Evolutionary conservation across 2,797 vertebrate genomes (phyloP).

Genomic region (Podarcis lilfordi): DNA sequence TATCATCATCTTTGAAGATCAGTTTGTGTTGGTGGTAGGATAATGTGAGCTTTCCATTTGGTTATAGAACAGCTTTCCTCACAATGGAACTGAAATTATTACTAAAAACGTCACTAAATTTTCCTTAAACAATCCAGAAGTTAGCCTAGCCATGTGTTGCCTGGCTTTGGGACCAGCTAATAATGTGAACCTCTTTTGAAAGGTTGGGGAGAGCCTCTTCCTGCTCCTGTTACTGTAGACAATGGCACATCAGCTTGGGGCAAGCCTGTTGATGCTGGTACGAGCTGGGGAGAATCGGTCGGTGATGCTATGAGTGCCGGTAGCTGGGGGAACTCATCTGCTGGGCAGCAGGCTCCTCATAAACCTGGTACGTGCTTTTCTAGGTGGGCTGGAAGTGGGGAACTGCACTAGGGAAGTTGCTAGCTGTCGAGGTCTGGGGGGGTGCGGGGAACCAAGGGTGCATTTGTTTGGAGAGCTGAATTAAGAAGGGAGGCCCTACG

Average conservation of each 20-base stretch:
- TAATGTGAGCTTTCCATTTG: too few species aligned
- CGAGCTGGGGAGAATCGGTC: constrained; percentile 88
- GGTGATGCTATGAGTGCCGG: constrained; percentile 77
- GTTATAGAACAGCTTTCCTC: neutral
- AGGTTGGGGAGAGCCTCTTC: constrained; percentile 91
- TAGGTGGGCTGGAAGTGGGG: accelerated
- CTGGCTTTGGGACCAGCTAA: constrained; percentile 15
- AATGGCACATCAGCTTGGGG: constrained; percentile 97
- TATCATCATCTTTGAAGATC: neutral
- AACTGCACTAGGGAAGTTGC: neutral
- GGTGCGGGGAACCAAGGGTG: neutral
- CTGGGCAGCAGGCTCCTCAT: constrained; percentile 84
- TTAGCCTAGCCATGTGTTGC: neutral
- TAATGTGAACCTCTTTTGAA: constrained; percentile 64
- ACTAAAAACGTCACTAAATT: neutral
- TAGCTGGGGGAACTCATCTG: constrained; percentile 84
- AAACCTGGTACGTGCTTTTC: constrained; percentile 85
- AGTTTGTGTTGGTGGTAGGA: neutral
- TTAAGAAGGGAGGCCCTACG: neutral
- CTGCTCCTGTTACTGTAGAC: constrained; percentile 89
- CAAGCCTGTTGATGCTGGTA: constrained; percentile 88
- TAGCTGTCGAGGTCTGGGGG: too few species aligned
- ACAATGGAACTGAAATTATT: neutral
- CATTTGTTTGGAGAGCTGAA: neutral
- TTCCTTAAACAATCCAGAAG: neutral